phyloP scores from a whole-genome alignment of 2,888 invertebrate genomes.

The Eretmocerus hayati region DNA sequence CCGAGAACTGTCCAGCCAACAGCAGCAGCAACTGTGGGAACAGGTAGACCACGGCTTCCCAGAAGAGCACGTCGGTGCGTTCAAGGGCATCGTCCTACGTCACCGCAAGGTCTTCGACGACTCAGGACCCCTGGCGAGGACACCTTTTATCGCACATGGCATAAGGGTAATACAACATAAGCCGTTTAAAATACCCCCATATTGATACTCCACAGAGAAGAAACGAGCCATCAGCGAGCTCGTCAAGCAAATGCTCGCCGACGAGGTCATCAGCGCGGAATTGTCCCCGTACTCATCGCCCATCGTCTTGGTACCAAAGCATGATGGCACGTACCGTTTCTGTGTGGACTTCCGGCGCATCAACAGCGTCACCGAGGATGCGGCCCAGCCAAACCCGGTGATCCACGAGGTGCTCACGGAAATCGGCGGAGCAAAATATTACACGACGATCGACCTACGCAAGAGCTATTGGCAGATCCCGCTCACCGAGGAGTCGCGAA shows the following conservation, averaged over 20 bases:
- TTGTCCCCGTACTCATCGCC: conserved; percentile 22
- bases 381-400: conserved; percentile 23
- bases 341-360: conserved; percentile 27
- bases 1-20: background rate
- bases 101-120: too few relatives aligned
- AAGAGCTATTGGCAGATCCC: background rate
- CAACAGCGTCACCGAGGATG: conserved; percentile 23
- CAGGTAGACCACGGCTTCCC: too few relatives aligned
- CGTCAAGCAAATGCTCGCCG: conserved; percentile 20
- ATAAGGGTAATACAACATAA: too few relatives aligned
- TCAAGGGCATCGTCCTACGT: background rate
- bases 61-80: background rate
- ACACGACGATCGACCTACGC: conserved; percentile 29
- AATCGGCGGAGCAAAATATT: conserved; percentile 27
- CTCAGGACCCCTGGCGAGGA: too few relatives aligned
- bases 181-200: background rate
- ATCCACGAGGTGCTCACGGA: conserved; percentile 26
- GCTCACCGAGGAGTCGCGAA: background rate
- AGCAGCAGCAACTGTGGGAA: too few relatives aligned
- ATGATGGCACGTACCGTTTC: conserved; percentile 18
- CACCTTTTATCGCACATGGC: too few relatives aligned
- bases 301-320: conserved; percentile 20
- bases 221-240: conserved; percentile 15
- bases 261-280: conserved; percentile 20
- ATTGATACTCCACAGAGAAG: conserved; percentile 9